These are phyloP conservation scores for Hermodice carunculata DNA, from an alignment of 2,888 invertebrate species.

Conservation along the genomic window DNA sequence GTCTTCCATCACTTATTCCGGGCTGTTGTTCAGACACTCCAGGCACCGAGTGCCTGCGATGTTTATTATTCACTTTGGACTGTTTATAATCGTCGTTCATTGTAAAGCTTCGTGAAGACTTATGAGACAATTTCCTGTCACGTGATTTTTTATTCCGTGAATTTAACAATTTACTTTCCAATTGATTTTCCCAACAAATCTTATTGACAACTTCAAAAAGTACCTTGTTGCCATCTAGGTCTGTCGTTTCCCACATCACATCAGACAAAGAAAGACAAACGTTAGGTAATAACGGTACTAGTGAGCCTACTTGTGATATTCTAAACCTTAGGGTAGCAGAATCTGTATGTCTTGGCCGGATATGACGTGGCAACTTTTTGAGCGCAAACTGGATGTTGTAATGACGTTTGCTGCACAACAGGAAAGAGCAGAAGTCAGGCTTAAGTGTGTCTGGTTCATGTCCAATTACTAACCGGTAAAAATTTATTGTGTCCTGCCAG, in stretches of 20 bases:
- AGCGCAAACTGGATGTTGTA: slow-evolving; percentile 61
- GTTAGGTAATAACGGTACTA: slow-evolving; percentile 59
- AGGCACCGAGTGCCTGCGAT: too few relatives aligned
- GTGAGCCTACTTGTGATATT: slow-evolving; percentile 54
- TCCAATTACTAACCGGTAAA: slow-evolving; percentile 56
- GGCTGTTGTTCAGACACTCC: too few relatives aligned
- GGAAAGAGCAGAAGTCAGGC: slow-evolving; percentile 59
- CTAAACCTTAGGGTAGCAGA: slow-evolving; percentile 51
- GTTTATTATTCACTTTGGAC: too few relatives aligned
- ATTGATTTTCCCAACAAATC: too few relatives aligned
- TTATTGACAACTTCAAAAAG: slow-evolving; percentile 48
- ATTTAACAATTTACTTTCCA: too few relatives aligned
- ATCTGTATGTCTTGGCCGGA: slow-evolving; percentile 43
- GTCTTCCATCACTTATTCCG: too few relatives aligned
- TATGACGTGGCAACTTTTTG: slow-evolving; percentile 49
- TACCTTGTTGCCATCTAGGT: slow-evolving; percentile 59
- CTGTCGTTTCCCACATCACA: slow-evolving; percentile 58
- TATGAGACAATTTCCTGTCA: too few relatives aligned
- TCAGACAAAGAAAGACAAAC: slow-evolving; percentile 54
- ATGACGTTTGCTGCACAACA: slow-evolving; percentile 44
- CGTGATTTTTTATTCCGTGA: too few relatives aligned
- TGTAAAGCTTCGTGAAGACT: too few relatives aligned
- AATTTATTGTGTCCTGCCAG: slow-evolving; percentile 58
- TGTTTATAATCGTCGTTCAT: too few relatives aligned
- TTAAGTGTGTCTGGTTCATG: slow-evolving; percentile 52